Evolutionary conservation across 2,113 vertebrate genomes (phyloP).

Genomic region (Nasalis larvatus): DNA sequence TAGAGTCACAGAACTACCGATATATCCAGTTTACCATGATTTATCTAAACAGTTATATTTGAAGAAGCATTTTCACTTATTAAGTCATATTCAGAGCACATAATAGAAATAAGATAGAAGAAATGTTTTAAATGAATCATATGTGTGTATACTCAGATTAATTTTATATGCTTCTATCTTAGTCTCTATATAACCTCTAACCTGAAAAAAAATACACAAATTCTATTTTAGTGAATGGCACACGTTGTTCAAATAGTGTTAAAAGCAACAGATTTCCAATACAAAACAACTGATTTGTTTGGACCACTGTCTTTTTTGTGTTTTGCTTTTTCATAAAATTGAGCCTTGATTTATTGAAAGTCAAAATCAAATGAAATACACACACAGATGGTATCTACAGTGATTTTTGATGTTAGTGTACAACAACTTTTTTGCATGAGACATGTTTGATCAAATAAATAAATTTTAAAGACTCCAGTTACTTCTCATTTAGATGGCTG

Average conservation of each 20-base stretch:
- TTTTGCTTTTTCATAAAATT: neutral
- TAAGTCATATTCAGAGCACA: neutral
- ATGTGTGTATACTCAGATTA: neutral
- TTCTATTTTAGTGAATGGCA: neutral
- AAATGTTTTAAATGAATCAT: neutral
- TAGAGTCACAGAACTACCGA: neutral
- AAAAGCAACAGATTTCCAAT: neutral
- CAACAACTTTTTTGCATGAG: neutral
- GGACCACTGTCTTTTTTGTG: neutral
- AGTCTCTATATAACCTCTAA: neutral
- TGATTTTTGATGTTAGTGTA: neutral
- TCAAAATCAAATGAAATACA: neutral
- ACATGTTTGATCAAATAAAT: conserved; percentile 1
- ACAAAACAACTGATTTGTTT: neutral
- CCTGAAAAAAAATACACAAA: neutral
- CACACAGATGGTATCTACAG: neutral
- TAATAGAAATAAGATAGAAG: neutral
- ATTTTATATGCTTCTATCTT: neutral
- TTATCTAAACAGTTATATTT: neutral
- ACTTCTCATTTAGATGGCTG: neutral
- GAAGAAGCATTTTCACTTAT: neutral
- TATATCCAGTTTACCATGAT: neutral
- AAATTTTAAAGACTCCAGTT: neutral
- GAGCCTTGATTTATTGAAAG: neutral
- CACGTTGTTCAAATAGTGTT: neutral